phyloP scores from a whole-genome alignment of 2,113 vertebrate genomes.

The Sarotherodon lohbergeri region DNA sequence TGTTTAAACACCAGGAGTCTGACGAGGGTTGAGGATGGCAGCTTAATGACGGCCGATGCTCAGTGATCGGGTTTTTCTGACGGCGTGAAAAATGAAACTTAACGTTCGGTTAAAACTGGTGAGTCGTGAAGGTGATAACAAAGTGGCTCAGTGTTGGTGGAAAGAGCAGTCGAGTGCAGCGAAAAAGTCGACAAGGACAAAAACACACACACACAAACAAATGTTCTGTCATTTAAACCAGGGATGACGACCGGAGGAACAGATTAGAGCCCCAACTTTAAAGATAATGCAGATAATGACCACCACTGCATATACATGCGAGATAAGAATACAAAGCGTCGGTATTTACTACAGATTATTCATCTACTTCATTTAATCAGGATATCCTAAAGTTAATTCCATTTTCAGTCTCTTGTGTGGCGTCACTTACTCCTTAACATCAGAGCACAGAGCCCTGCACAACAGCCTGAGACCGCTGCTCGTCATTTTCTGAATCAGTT shows the following conservation, averaged over 20 bases:
- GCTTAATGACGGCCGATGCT: background rate
- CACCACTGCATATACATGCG: background rate
- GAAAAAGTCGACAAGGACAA: background rate
- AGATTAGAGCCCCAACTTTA: background rate
- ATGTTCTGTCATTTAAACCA: background rate
- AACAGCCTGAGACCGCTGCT: background rate
- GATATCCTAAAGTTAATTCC: background rate
- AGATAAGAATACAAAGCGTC: background rate
- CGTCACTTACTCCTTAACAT: background rate
- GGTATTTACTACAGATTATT: rapidly evolving
- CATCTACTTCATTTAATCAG: rapidly evolving
- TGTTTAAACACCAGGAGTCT: background rate
- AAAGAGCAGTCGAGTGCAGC: background rate
- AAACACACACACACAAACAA: background rate
- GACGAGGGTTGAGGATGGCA: background rate
- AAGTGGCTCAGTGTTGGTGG: slow-evolving; percentile 7
- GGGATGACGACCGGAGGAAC: background rate
- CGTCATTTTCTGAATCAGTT: background rate
- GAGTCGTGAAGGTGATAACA: background rate
- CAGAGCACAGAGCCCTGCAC: background rate
- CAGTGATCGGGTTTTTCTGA: background rate
- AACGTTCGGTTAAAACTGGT: background rate
- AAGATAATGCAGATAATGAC: background rate
- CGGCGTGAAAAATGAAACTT: background rate
- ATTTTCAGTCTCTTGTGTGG: background rate